Percentiles rank a stretch among this genome's conserved stretches.
Conservation (phyloP, 2,113 vertebrate species). For the Glaucidium brasilianum region DNA sequence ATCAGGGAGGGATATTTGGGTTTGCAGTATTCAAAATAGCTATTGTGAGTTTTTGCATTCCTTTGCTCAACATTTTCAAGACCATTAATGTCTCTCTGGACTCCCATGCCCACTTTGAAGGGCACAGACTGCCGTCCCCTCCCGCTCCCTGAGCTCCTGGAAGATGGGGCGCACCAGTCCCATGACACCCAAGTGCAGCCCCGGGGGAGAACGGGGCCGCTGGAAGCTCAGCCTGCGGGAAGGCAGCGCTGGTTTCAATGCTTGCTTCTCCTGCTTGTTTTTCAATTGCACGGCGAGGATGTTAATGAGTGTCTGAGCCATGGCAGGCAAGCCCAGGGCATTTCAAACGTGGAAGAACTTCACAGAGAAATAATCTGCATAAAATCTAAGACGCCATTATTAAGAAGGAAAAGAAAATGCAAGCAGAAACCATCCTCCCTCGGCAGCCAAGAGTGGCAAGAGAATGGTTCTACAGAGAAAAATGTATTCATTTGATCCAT, state of each 20-base stretch:
- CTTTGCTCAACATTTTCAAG: constrained; percentile 37
- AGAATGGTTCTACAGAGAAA: constrained; percentile 49
- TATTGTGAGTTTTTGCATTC: constrained; percentile 39
- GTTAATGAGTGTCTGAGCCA: constrained; percentile 61
- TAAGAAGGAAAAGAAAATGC: constrained; percentile 42
- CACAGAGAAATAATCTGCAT: constrained; percentile 66
- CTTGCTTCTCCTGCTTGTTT: constrained; percentile 32
- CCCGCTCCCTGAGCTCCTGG: not conserved
- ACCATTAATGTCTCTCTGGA: not conserved
- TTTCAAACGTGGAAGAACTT: constrained; percentile 62
- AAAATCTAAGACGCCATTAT: constrained; percentile 57
- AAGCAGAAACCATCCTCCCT: constrained; percentile 48
- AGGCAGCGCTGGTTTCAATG: not conserved
- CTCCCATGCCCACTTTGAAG: not conserved
- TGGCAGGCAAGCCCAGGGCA: constrained; percentile 59
- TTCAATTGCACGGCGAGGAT: constrained; percentile 2
- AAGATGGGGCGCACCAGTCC: not conserved
- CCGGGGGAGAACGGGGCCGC: not conserved
- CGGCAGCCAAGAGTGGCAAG: constrained; percentile 1
- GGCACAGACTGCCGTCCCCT: not conserved
- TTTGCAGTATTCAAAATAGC: constrained; percentile 21
- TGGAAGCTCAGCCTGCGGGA: not conserved
- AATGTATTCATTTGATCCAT: constrained; percentile 67
- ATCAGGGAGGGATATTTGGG: constrained; percentile 4
- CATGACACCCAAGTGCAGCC: not conserved